Evolutionary conservation across 2,797 vertebrate genomes (phyloP).

Genomic region (Notolabrus celidotus): DNA sequence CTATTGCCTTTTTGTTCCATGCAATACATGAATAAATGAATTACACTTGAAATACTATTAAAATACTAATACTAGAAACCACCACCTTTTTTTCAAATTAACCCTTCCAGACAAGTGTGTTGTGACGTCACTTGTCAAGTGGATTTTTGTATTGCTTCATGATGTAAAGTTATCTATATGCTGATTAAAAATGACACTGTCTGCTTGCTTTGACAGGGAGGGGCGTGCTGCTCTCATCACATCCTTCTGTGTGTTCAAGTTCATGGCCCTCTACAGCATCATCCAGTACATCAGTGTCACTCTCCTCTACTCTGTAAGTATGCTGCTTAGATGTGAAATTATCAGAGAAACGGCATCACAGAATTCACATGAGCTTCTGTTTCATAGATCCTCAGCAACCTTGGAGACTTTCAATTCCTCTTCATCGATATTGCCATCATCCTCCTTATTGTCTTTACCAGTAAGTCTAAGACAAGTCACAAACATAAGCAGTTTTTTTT

Average conservation of each 20-base stretch:
- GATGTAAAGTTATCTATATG: too few relatives aligned
- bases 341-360: neutral
- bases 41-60: too few relatives aligned
- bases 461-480: constrained; percentile 85
- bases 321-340: neutral
- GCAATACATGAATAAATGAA: neutral
- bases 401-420: constrained; percentile 98
- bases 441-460: constrained; percentile 96
- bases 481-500: neutral
- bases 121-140: too few relatives aligned
- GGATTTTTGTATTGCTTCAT: too few relatives aligned
- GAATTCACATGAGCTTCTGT: constrained; percentile 1
- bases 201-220: constrained; percentile 87
- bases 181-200: too few relatives aligned
- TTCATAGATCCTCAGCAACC: constrained; percentile 92
- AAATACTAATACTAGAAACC: too few relatives aligned
- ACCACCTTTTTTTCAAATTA: too few relatives aligned
- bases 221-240: constrained; percentile 97
- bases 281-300: constrained; percentile 99
- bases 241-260: constrained; percentile 99
- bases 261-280: constrained; percentile 99
- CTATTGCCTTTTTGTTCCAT: neutral
- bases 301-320: constrained; percentile 94
- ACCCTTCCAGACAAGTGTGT: too few relatives aligned
- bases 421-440: constrained; percentile 99